Evolutionary conservation across 1,140 invertebrate species (phyloP), one percentile per base, ranked within the genome.

Genomic region (Drosophila azteca): DNA sequence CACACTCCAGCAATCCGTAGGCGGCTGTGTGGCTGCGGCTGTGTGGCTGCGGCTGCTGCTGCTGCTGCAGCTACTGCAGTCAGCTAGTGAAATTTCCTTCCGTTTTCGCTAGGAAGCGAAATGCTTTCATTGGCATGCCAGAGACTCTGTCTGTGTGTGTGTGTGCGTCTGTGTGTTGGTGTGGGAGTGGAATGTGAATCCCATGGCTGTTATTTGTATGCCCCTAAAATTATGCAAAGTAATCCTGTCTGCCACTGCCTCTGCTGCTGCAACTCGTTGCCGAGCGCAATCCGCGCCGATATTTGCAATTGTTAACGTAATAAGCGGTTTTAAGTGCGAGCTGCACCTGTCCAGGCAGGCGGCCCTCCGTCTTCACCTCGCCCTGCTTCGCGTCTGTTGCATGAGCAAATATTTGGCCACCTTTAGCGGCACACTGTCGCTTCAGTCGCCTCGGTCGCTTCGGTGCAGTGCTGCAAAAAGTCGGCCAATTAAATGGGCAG

Each of bases 41-140:
- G 73, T 61, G 73, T 60, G 78, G 67, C 87, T 79, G 84, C 80
- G 0, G 17, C 17, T 20, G 17, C 17, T 20, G 8, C 31, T 35
- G 31, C 13, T 11, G 35, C 48, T 61, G 73, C 63, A 72, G 67
- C 87, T 79, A 80, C 80, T 80, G 79, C 82, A 82, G 79, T 87
- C 79, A 78, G 79, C 87, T 84, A 90, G 88, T 84, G 71, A 80
- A 90, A 90, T 83, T 90, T 90, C 88, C 88, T 90, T 90, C 88
- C 88, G 83, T 68, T 89, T 84, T 77, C 43, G 57, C 52, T 57
- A 68, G 73, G 43, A 68, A 64, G 73, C 73, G 72, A 68, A 76
- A 68, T 57, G 73, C 73, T 77, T 77, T 74, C 71, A 83, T 88
- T 88, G 83, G 75, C 71, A 79, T 73, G 63, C 62, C 43, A 46